Conservation (phyloP, 2,888 invertebrate genomes). For the Cloeon dipterum region DNA sequence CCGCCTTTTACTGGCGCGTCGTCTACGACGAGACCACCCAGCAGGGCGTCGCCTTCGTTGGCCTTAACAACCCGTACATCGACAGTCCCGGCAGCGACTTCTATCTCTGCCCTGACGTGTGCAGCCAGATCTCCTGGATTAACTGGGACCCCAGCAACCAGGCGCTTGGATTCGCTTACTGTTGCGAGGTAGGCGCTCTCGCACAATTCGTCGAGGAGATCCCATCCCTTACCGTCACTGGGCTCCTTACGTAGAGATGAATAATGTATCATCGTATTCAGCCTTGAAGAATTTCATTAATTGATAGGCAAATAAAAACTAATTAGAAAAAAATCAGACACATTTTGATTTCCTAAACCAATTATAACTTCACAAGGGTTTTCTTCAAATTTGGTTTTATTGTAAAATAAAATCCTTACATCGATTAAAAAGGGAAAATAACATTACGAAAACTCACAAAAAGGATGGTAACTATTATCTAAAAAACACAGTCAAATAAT, state of each 20-base stretch:
- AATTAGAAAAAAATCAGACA: too few species aligned
- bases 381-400: too few species aligned
- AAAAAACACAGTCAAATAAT: too few species aligned
- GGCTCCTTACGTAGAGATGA: conserved; percentile 15
- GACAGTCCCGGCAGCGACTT: background rate
- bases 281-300: too few species aligned
- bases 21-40: conserved; percentile 9
- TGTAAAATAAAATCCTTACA: too few species aligned
- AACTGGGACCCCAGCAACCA: conserved; percentile 26
- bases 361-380: too few species aligned
- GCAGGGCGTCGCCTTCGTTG: conserved; percentile 5
- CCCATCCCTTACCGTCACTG: conserved; percentile 25
- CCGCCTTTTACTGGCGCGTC: conserved; percentile 29
- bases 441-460: too few species aligned
- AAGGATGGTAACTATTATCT: too few species aligned
- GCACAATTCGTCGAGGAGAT: conserved; percentile 25
- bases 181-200: conserved; percentile 32
- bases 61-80: background rate
- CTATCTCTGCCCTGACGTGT: conserved; percentile 25
- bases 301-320: too few species aligned
- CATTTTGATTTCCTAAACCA: too few species aligned
- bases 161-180: conserved; percentile 32
- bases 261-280: too few species aligned
- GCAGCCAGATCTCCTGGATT: conserved; percentile 24
- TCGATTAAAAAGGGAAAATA: too few species aligned